Evolutionary conservation across 2,113 vertebrate species (phyloP).

Genomic region (Sigmodon hispidus): DNA sequence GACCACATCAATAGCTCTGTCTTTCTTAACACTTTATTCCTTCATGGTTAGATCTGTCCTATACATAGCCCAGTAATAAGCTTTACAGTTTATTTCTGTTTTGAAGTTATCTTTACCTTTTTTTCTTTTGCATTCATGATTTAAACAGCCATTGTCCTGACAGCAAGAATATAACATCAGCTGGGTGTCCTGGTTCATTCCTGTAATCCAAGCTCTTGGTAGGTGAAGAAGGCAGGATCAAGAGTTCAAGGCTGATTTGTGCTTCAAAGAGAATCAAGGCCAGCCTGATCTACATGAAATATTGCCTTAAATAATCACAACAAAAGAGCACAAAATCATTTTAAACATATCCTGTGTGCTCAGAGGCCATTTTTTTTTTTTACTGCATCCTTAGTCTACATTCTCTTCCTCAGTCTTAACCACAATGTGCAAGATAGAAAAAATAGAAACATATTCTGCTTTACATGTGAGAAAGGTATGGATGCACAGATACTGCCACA

Average conservation of each 20-base stretch:
- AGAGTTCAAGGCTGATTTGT: not conserved
- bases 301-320: not conserved
- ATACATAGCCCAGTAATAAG: not conserved
- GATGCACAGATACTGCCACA: not conserved
- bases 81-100: not conserved
- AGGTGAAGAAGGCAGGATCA: not conserved
- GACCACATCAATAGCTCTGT: not conserved
- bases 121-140: not conserved
- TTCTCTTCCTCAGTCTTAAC: not conserved
- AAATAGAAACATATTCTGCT: not conserved
- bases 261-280: not conserved
- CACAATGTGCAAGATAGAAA: not conserved
- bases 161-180: not conserved
- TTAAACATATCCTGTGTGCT: not conserved
- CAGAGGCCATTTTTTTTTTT: not conserved
- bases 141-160: not conserved
- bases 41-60: not conserved
- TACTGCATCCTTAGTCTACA: no score
- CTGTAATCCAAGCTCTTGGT: not conserved
- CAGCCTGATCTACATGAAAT: not conserved
- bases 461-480: not conserved
- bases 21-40: not conserved
- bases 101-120: not conserved
- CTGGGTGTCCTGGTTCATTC: not conserved
- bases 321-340: not conserved